Evolutionary conservation across 2,888 invertebrate species (phyloP), one percentile per base, ranked within the genome.

Genomic region (Hermodice carunculata): DNA sequence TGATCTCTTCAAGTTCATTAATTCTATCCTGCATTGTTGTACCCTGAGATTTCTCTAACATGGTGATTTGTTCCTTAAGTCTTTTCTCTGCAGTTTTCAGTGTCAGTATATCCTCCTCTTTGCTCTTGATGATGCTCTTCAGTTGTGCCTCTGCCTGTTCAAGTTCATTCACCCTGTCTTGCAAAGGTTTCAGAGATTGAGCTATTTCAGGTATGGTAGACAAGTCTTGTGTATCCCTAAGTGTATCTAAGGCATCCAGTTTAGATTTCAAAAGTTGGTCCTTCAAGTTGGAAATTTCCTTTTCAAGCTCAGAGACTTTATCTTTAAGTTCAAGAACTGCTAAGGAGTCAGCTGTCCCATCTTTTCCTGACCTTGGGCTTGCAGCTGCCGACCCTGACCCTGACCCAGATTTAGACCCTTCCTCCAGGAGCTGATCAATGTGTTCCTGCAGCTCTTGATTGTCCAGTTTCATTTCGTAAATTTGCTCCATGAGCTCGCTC

Each of bases 391-490:
- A 37, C 37, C 37, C 17, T 37, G 37, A 37, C 37, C 29, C 29
- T 51, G 24, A 5, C 6, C 28, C 51, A 51, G 8, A 8, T 28
- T 51, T 11, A 14, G 14, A 22, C 19, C 28, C 11, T 3, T 22
- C 56, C 19, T 22, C 43, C 11, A 24, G 11, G 5, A 24, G 37
- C 26, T 56, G 40, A 19, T 57, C 63, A 37, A 57, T 52, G 22
- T 57, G 57, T 19, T 57, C 63, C n/a, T 57, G 58, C 24, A 64
- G 54, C 44, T 64, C 64, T 37, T 64, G 64, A 34, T 64, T 64
- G 28, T 64, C 64, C 26, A 64, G 31, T 52, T 59, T 28, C 42
- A 59, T 40, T 17, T 34, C 40, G 28, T 59, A 51, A n/a, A 58
- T 37, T 40, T 64, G 44, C 29, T 64, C 64, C 52, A 64, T 34